Conservation (phyloP, 2,797 vertebrate species). For the Streptopelia turtur region DNA sequence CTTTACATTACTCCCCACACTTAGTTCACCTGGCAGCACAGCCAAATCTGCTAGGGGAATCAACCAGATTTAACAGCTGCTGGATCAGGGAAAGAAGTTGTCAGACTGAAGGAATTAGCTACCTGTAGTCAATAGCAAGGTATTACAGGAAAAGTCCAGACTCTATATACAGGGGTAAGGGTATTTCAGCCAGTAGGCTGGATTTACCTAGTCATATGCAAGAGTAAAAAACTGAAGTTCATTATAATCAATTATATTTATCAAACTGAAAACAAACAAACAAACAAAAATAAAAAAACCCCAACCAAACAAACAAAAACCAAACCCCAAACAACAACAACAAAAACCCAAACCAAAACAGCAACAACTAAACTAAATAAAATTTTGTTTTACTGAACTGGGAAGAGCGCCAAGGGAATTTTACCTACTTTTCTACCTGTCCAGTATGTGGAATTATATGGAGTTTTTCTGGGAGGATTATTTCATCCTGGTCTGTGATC, state of each 20-base stretch:
- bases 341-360: too few species aligned
- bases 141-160: neutral
- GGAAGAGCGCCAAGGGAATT: neutral
- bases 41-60: neutral
- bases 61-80: neutral
- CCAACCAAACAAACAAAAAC: too few species aligned
- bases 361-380: neutral
- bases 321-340: too few species aligned
- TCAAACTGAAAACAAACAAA: neutral
- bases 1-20: neutral
- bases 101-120: neutral
- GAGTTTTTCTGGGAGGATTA: neutral
- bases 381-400: neutral
- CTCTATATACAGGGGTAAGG: neutral
- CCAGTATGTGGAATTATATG: neutral
- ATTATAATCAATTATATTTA: neutral
- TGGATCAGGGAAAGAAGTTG: neutral
- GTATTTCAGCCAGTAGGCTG: neutral
- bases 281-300: too few species aligned
- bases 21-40: neutral
- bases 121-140: neutral
- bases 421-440: neutral
- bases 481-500: neutral
- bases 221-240: neutral
- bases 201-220: neutral